Conservation (phyloP, 2,113 vertebrate species). For the Rousettus leschenaultii region DNA sequence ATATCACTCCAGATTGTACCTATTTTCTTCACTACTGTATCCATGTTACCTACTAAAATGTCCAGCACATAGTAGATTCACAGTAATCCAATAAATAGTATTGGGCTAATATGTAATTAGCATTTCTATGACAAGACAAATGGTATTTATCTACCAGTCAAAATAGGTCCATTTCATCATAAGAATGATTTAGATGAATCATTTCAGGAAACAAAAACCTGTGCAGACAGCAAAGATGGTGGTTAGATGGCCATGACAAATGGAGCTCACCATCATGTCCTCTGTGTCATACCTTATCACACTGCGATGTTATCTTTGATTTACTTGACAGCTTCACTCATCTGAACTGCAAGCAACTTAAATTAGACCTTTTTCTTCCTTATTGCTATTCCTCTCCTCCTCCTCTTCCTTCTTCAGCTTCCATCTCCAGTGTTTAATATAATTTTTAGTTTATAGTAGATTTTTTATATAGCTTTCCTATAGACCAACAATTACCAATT, state of each 20-base stretch:
- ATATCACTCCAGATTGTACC: background rate
- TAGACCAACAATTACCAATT: background rate
- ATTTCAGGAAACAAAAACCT: background rate
- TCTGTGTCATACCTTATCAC: background rate
- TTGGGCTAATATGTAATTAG: background rate
- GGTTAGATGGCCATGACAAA: background rate
- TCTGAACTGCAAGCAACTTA: background rate
- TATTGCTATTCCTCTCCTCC: too few relatives aligned
- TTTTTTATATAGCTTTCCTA: background rate
- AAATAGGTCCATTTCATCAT: background rate
- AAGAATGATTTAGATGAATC: background rate
- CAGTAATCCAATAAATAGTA: background rate
- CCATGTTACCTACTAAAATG: background rate
- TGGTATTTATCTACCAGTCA: background rate
- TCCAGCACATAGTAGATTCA: background rate
- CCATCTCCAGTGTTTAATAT: background rate
- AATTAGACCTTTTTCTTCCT: background rate
- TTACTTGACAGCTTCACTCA: background rate
- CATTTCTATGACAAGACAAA: background rate
- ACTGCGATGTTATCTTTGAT: background rate
- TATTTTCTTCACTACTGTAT: background rate
- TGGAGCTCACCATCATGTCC: background rate
- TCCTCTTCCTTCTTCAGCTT: background rate
- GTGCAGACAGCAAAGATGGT: background rate
- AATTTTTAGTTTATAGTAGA: background rate